Conservation (phyloP, 2,113 vertebrate species). For the Alces alces region DNA sequence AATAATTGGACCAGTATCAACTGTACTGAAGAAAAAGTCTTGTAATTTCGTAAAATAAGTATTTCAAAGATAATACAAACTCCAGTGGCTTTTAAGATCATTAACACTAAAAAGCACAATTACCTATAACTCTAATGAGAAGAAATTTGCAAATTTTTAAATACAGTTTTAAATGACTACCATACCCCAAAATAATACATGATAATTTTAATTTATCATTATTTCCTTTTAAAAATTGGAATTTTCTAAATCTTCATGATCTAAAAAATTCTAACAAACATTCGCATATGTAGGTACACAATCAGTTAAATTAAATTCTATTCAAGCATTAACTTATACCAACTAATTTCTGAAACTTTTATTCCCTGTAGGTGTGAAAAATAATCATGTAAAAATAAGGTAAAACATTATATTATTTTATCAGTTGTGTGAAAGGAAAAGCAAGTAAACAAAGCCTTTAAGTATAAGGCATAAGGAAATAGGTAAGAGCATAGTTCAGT, state of each 20-base stretch:
- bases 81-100: background rate
- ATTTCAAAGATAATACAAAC: slow-evolving; percentile 10
- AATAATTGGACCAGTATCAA: background rate
- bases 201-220: background rate
- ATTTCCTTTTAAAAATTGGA: background rate
- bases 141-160: background rate
- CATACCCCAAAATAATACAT: background rate
- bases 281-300: background rate
- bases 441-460: background rate
- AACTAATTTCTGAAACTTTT: background rate
- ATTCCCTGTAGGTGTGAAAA: background rate
- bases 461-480: background rate
- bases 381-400: background rate
- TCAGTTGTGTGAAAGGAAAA: background rate
- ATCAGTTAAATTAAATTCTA: background rate
- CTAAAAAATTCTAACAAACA: background rate
- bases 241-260: background rate
- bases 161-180: background rate
- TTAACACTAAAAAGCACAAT: background rate
- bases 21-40: background rate
- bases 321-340: background rate
- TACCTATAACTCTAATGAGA: background rate
- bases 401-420: background rate
- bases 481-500: too few species aligned
- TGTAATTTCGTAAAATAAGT: slow-evolving; percentile 7